Evolutionary conservation across 2,888 invertebrate genomes (phyloP).

Genomic region (Campoplex nolae): DNA sequence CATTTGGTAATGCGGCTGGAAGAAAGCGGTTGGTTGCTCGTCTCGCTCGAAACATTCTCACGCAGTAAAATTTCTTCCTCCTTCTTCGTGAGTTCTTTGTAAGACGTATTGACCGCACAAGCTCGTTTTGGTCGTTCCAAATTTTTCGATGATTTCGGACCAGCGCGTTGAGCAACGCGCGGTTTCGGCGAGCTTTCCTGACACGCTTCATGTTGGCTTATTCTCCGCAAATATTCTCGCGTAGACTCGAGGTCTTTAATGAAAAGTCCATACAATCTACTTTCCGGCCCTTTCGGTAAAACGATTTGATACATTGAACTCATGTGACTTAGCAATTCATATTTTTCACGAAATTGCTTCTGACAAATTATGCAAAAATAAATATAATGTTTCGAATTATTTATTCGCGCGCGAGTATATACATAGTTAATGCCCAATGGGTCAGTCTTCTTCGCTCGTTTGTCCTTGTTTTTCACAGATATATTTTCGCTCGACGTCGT

Average conservation of each 20-base stretch:
- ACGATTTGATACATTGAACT: not conserved
- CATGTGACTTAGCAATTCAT: not conserved
- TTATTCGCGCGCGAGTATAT: conserved; percentile 7
- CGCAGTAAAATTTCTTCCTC: conserved; percentile 41
- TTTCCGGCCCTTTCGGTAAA: not conserved
- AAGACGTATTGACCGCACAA: conserved; percentile 34
- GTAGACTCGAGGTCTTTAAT: not conserved
- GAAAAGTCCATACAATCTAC: not conserved
- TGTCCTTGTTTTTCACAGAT: not conserved
- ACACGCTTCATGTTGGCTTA: not conserved
- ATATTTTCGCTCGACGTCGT: not conserved
- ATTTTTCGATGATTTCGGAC: conserved; percentile 25
- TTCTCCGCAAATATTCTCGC: not conserved
- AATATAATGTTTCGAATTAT: not conserved
- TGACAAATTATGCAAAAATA: conserved; percentile 5
- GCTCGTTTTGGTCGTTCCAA: conserved; percentile 30
- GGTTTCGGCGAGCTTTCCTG: not conserved
- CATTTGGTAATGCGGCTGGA: conserved; percentile 70
- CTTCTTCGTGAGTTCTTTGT: conserved; percentile 47
- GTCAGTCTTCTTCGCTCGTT: not conserved
- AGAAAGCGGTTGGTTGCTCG: not conserved
- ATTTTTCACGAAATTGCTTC: not conserved
- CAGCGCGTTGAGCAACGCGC: not conserved
- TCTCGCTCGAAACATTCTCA: not conserved
- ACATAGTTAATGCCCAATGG: not conserved